These are phyloP conservation scores for Scotopteryx bipunctaria DNA, from an alignment of 2,888 invertebrate genomes.

Conservation along the genomic window DNA sequence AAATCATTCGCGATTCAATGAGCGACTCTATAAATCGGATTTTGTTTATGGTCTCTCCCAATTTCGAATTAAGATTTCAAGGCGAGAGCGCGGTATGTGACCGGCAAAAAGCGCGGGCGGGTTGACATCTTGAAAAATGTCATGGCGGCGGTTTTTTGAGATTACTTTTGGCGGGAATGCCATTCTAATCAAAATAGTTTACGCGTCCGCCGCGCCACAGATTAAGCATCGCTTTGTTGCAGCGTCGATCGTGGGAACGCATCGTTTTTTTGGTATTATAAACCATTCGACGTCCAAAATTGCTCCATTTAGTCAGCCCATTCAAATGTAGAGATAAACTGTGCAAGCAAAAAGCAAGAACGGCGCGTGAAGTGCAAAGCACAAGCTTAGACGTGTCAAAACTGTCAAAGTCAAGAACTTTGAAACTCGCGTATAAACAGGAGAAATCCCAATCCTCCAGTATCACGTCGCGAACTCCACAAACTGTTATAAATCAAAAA, in stretches of 20 bases:
- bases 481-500: constrained; percentile 78
- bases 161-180: constrained; percentile 72
- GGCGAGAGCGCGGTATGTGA: constrained; percentile 64
- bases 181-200: constrained; percentile 84
- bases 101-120: constrained; percentile 67
- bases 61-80: constrained; percentile 78
- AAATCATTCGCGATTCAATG: constrained; percentile 59
- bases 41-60: constrained; percentile 51
- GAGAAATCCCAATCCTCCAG: constrained; percentile 24
- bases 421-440: constrained; percentile 28
- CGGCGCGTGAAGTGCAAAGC: constrained; percentile 14
- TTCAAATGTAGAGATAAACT: constrained; percentile 23
- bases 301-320: constrained; percentile 29
- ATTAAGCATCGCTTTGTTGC: constrained; percentile 55
- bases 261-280: constrained; percentile 47
- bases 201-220: constrained; percentile 60
- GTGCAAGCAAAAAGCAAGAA: constrained; percentile 13
- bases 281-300: constrained; percentile 25
- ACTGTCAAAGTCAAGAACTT: constrained; percentile 28
- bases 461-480: constrained; percentile 49
- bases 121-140: constrained; percentile 79
- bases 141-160: constrained; percentile 63
- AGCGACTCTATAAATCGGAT: constrained; percentile 65
- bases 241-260: constrained; percentile 64
- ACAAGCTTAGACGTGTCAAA: constrained; percentile 25